These are phyloP conservation scores for Asteroscopus sphinx DNA, from an alignment of 2,888 invertebrate species.

Conservation along the genomic window DNA sequence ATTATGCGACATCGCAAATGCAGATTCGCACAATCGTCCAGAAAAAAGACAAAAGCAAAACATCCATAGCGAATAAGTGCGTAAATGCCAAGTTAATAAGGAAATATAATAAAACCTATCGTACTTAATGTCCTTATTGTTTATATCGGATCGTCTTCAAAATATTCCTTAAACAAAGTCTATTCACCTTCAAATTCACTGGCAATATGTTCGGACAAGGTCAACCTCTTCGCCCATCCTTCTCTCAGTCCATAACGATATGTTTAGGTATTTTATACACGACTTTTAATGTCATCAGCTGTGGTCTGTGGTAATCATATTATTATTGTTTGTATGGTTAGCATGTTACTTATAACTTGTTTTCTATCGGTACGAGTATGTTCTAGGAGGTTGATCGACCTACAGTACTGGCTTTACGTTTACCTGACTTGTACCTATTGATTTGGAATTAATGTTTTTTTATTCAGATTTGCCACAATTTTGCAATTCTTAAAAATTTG, in stretches of 20 bases:
- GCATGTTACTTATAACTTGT: constrained; percentile 41
- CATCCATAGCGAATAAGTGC: no score
- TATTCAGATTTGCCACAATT: no score
- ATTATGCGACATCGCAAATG: no score
- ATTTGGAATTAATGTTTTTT: background rate
- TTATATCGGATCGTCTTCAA: constrained; percentile 26
- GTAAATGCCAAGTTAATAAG: constrained; percentile 3
- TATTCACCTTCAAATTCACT: constrained; percentile 39
- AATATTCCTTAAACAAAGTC: constrained; percentile 38
- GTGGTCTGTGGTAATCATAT: constrained; percentile 34
- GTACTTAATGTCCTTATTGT: constrained; percentile 24
- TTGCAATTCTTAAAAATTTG: no score
- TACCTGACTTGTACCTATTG: constrained; percentile 3
- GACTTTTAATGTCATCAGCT: constrained; percentile 38
- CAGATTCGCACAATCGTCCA: no score
- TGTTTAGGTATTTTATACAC: constrained; percentile 37
- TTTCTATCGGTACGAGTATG: constrained; percentile 25
- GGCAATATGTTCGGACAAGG: constrained; percentile 42
- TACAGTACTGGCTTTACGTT: constrained; percentile 13
- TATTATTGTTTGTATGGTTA: constrained; percentile 32
- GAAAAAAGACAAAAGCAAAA: no score
- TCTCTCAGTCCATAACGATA: constrained; percentile 14
- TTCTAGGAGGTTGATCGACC: constrained; percentile 37
- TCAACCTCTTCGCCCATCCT: constrained; percentile 36
- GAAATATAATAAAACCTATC: constrained; percentile 7